phyloP scores from a whole-genome alignment of 2,113 vertebrate genomes.

The Patagioenas fasciata region DNA sequence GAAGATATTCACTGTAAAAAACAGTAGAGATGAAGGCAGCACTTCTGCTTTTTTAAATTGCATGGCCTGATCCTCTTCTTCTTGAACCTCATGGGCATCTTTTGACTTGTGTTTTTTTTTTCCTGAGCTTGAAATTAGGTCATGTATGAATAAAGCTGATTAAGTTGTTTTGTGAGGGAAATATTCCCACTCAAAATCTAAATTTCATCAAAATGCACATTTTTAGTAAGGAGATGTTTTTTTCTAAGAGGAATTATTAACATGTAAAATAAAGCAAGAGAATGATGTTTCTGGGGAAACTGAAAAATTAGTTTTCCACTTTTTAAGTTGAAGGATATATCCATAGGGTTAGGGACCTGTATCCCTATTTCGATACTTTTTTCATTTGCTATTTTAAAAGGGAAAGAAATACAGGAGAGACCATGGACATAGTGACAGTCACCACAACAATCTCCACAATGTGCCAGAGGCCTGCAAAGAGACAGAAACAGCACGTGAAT shows the following conservation, averaged over 20 bases:
- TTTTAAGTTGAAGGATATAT: background rate
- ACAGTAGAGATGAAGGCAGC: background rate
- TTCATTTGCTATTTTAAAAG: background rate
- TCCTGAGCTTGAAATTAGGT: slow-evolving; percentile 12
- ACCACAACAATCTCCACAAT: background rate
- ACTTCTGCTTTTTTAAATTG: background rate
- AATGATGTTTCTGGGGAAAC: background rate
- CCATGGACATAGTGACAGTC: too few relatives aligned
- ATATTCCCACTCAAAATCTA: background rate
- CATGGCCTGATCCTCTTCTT: background rate
- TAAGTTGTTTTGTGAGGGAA: slow-evolving; percentile 20
- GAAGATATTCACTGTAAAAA: background rate
- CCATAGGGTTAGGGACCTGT: background rate
- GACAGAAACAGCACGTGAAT: background rate
- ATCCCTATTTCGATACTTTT: background rate
- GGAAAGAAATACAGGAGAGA: background rate
- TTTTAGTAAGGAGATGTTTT: background rate
- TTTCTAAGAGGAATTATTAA: slow-evolving; percentile 10
- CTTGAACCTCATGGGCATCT: background rate
- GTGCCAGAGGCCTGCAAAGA: background rate
- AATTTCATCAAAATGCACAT: slow-evolving; percentile 22
- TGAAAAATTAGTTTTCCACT: background rate
- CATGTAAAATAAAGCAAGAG: background rate
- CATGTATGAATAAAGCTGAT: slow-evolving; percentile 39
- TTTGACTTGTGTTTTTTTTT: background rate